These are phyloP conservation scores for Plumapathes pennacea DNA, from an alignment of 92 coral and sea anemone species.

Conservation along the genomic window DNA sequence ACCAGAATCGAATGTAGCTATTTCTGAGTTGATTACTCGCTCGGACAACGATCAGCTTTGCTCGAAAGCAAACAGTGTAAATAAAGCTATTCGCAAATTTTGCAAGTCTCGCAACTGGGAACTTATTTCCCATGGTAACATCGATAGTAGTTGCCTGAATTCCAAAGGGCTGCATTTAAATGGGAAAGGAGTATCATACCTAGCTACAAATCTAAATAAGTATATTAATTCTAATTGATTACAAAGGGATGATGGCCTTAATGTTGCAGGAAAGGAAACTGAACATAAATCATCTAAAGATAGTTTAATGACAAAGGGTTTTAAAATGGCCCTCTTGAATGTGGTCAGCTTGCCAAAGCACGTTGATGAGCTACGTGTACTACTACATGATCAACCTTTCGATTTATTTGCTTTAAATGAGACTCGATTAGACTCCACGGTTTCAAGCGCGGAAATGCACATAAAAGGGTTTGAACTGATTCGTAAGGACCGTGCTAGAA, in stretches of 20 bases:
- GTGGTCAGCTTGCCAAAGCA: constrained; percentile 4
- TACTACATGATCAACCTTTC: not conserved
- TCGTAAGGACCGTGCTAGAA: too few relatives aligned
- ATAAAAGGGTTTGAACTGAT: too few relatives aligned
- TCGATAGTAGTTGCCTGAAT: not conserved
- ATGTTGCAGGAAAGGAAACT: not conserved
- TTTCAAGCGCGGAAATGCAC: too few relatives aligned
- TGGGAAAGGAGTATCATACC: not conserved
- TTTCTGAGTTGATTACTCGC: not conserved
- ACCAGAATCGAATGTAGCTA: not conserved
- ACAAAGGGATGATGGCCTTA: not conserved
- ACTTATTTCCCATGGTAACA: not conserved
- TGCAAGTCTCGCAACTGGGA: constrained; percentile 9
- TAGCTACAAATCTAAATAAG: constrained; percentile 2
- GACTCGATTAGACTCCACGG: too few relatives aligned
- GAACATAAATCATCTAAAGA: not conserved
- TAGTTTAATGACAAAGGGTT: constrained; percentile 5
- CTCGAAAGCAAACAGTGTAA: too few relatives aligned
- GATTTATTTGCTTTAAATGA: not conserved
- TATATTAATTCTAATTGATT: constrained; percentile 1
- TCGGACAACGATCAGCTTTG: too few relatives aligned
- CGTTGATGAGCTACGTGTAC: constrained; percentile 5
- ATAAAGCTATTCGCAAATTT: not conserved
- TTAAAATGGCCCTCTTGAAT: constrained; percentile 21
- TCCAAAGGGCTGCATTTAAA: constrained; percentile 4